These are phyloP conservation scores for Nothocercus nigrocapillus DNA, from an alignment of 2,113 vertebrate species.

Conservation along the genomic window DNA sequence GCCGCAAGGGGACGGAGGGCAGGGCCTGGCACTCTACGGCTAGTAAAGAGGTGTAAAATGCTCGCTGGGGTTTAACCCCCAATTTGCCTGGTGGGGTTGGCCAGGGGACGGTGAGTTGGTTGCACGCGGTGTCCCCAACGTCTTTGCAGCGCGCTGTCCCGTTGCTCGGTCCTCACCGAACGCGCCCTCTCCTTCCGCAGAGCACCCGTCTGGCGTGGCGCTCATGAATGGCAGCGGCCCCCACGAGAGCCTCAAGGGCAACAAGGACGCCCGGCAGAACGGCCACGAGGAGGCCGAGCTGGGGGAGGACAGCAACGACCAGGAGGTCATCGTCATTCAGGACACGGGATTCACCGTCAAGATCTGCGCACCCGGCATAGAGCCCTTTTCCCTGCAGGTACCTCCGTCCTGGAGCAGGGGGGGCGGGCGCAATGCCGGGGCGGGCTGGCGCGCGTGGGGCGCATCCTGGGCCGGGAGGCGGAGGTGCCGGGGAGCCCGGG, in stretches of 20 bases:
- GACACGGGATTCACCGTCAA: slow-evolving; percentile 98
- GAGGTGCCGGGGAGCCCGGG: too few species aligned
- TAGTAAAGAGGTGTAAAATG: background rate
- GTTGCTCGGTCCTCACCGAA: background rate
- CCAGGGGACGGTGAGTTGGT: rapidly evolving
- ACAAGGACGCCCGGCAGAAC: slow-evolving; percentile 79
- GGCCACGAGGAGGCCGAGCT: slow-evolving; percentile 81
- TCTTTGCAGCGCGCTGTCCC: rapidly evolving
- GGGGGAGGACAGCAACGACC: slow-evolving; percentile 89
- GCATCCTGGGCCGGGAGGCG: too few species aligned
- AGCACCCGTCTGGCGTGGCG: slow-evolving; percentile 80
- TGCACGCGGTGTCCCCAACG: background rate
- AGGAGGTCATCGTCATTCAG: slow-evolving; percentile 99
- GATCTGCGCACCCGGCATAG: slow-evolving; percentile 92
- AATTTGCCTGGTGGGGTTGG: background rate
- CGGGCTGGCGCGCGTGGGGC: too few species aligned
- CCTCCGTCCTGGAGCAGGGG: background rate
- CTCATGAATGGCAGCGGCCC: slow-evolving; percentile 90
- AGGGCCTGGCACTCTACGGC: background rate
- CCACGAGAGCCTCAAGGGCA: slow-evolving; percentile 80
- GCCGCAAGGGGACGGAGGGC: background rate
- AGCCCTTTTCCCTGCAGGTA: slow-evolving; percentile 96
- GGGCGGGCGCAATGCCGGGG: rapidly evolving
- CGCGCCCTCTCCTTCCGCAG: slow-evolving; percentile 61
- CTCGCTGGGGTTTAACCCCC: background rate